These are phyloP conservation scores for Podabrus alpinus DNA, from an alignment of 2,888 invertebrate species.

Conservation along the genomic window DNA sequence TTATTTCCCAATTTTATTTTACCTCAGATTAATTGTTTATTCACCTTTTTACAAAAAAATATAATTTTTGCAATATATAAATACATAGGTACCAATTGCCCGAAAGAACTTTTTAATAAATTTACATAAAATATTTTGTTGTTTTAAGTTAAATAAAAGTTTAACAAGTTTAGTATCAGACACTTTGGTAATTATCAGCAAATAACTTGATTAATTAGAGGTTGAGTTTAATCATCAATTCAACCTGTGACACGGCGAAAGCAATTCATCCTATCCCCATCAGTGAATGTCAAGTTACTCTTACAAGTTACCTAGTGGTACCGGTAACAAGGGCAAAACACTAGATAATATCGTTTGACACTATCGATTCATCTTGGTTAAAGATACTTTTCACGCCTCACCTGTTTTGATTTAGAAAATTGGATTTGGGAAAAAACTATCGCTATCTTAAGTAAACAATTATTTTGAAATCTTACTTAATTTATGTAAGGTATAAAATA, in stretches of 20 bases:
- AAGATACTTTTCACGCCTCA: not conserved
- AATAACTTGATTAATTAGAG: constrained; percentile 20
- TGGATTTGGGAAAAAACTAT: not conserved
- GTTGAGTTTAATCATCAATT: constrained; percentile 20
- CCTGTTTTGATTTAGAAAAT: not conserved
- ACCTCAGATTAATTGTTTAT: no score
- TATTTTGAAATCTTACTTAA: not conserved
- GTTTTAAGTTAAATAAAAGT: not conserved
- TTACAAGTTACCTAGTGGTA: constrained; percentile 18
- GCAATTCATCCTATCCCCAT: constrained; percentile 21
- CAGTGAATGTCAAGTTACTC: constrained; percentile 19
- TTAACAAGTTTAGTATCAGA: not conserved
- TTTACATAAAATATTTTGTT: not conserved
- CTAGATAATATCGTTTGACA: constrained; percentile 25
- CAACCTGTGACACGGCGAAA: constrained; percentile 18
- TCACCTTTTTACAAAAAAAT: no score
- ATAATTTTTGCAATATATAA: no score
- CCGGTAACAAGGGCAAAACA: constrained; percentile 21
- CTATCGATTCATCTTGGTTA: constrained; percentile 27
- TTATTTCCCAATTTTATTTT: no score
- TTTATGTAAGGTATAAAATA: no score
- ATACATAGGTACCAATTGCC: no score
- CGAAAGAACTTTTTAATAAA: not conserved
- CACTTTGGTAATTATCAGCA: constrained; percentile 16
- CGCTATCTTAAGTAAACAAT: not conserved